These are phyloP conservation scores for Cyprinus carpio DNA, from an alignment of 2,113 vertebrate species.

Conservation along the genomic window DNA sequence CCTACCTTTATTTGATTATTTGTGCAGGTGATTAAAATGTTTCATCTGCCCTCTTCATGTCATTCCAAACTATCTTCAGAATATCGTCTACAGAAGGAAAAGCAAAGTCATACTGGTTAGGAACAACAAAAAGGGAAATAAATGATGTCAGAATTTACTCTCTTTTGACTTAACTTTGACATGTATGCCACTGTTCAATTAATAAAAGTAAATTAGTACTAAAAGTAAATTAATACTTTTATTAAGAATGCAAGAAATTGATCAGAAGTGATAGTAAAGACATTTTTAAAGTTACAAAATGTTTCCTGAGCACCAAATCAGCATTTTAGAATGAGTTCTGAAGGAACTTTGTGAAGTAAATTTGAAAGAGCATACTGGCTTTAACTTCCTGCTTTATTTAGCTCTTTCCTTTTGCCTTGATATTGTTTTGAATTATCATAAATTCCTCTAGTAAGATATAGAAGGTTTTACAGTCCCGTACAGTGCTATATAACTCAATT, in stretches of 20 bases:
- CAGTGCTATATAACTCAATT: not conserved
- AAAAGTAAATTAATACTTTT: too few species aligned
- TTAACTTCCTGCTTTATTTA: not conserved
- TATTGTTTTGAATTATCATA: not conserved
- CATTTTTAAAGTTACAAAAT: not conserved
- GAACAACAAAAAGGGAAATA: too few species aligned
- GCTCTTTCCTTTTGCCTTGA: not conserved
- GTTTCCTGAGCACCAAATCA: not conserved
- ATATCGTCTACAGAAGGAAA: too few species aligned
- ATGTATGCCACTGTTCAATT: not conserved
- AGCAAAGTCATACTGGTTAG: not conserved
- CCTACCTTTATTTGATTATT: not conserved
- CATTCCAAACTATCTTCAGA: not conserved
- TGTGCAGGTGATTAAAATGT: not conserved
- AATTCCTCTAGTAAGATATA: slow-evolving; percentile 1
- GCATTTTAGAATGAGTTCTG: not conserved
- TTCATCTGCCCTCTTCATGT: not conserved
- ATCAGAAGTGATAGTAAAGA: not conserved
- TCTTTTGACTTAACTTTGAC: too few species aligned
- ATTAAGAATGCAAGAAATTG: too few species aligned
- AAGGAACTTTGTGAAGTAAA: not conserved
- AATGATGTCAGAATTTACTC: too few species aligned
- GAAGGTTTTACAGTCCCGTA: not conserved
- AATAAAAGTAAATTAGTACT: too few species aligned
- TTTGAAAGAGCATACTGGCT: not conserved